phyloP scores from a whole-genome alignment of 1,140 invertebrate genomes.

The Neomicropteryx cornuta region DNA sequence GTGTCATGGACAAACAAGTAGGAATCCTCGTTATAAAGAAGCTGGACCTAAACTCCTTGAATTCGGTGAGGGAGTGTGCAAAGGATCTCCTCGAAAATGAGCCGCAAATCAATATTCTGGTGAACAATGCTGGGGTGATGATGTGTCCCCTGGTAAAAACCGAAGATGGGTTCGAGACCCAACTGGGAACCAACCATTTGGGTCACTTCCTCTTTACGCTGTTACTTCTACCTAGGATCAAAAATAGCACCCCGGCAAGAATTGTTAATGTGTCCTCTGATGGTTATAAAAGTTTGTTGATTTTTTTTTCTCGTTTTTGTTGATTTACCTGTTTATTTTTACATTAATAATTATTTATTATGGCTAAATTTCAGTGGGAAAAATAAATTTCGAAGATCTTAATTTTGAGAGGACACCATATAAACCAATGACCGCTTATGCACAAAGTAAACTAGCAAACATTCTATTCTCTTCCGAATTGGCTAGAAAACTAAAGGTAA shows the following conservation, averaged over 20 bases:
- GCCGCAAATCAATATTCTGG: conserved; percentile 55
- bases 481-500: conserved; percentile 38
- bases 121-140: conserved; percentile 80
- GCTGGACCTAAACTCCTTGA: conserved; percentile 64
- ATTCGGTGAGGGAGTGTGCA: conserved; percentile 59
- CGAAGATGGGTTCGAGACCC: conserved; percentile 59
- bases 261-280: conserved; percentile 55
- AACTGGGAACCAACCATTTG: conserved; percentile 58
- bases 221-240: conserved; percentile 45
- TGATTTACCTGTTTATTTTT: no score
- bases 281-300: conserved; percentile 36
- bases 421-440: conserved; percentile 46
- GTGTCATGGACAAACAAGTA: conserved; percentile 19
- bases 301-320: conserved; percentile 6
- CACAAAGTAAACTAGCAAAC: conserved; percentile 65
- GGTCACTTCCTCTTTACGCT: conserved; percentile 69
- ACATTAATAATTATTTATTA: no score
- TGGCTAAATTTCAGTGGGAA: conserved; percentile 30
- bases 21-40: conserved; percentile 47
- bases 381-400: conserved; percentile 57
- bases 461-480: conserved; percentile 59
- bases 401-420: conserved; percentile 48
- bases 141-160: conserved; percentile 43
- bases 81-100: conserved; percentile 17
- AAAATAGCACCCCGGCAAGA: conserved; percentile 25